Conservation (phyloP, 2,797 vertebrate genomes). For the Anabacerthia variegaticeps region DNA sequence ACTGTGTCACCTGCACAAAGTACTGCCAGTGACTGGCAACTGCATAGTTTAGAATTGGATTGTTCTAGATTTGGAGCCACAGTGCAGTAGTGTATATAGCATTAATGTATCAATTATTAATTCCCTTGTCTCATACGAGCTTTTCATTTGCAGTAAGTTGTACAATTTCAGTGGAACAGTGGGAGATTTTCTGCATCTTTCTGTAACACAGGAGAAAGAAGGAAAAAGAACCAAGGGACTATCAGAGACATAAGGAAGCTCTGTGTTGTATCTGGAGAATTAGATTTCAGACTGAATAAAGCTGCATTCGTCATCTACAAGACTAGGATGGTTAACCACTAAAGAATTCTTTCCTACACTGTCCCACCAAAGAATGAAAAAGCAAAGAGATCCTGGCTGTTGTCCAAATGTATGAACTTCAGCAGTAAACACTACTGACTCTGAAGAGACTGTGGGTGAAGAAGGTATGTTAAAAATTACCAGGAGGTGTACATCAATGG, state of each 20-base stretch:
- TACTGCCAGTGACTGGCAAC: background rate
- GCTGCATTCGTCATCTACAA: background rate
- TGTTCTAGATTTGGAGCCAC: background rate
- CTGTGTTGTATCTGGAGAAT: background rate
- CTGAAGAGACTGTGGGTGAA: background rate
- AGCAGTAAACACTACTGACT: background rate
- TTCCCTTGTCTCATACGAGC: background rate
- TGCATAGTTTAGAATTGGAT: background rate
- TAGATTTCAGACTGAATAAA: background rate
- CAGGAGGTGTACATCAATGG: background rate
- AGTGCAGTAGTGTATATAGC: background rate
- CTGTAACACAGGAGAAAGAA: background rate
- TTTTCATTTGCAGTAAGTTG: background rate
- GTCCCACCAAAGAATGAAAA: background rate
- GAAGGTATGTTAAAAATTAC: background rate
- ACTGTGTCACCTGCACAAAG: background rate
- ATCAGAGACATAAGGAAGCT: background rate
- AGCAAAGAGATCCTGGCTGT: background rate
- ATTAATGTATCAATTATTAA: background rate
- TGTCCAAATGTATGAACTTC: background rate
- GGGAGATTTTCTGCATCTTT: background rate
- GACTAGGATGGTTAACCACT: background rate
- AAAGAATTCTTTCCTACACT: background rate
- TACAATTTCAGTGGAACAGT: background rate
- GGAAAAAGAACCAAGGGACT: background rate